Evolutionary conservation across 1,140 invertebrate genomes (phyloP).

Genomic region (Monochamus saltuarius): DNA sequence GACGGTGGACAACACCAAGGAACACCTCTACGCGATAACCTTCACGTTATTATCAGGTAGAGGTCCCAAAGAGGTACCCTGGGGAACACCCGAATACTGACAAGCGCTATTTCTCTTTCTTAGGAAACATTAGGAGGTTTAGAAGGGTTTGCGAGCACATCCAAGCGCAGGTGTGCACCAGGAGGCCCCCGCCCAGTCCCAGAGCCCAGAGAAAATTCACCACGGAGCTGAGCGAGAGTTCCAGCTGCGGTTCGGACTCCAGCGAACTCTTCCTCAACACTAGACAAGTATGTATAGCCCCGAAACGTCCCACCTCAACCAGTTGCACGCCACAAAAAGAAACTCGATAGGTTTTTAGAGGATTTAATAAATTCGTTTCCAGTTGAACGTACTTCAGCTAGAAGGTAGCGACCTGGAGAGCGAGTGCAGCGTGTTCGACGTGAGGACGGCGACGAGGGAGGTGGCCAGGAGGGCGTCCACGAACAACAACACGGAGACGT

Average conservation of each 20-base stretch:
- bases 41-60: conserved; percentile 94
- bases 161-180: conserved; percentile 79
- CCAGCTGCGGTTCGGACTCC: conserved; percentile 79
- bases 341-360: neutral
- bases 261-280: conserved; percentile 69
- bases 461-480: conserved; percentile 50
- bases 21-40: conserved; percentile 89
- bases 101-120: conserved; percentile 18
- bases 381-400: conserved; percentile 51
- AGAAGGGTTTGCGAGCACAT: conserved; percentile 95
- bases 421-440: conserved; percentile 63
- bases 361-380: conserved; percentile 23
- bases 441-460: conserved; percentile 52
- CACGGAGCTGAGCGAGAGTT: conserved; percentile 74
- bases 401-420: conserved; percentile 61
- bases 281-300: conserved; percentile 53
- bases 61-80: conserved; percentile 21
- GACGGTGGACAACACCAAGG: conserved; percentile 70
- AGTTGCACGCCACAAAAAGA: neutral
- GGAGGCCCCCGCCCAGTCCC: conserved; percentile 71
- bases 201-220: conserved; percentile 67
- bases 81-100: too few species aligned
- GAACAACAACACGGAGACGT: conserved; percentile 52
- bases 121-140: conserved; percentile 93
- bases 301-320: neutral